Conservation (phyloP, 2,113 vertebrate species). For the Ondatra zibethicus region DNA sequence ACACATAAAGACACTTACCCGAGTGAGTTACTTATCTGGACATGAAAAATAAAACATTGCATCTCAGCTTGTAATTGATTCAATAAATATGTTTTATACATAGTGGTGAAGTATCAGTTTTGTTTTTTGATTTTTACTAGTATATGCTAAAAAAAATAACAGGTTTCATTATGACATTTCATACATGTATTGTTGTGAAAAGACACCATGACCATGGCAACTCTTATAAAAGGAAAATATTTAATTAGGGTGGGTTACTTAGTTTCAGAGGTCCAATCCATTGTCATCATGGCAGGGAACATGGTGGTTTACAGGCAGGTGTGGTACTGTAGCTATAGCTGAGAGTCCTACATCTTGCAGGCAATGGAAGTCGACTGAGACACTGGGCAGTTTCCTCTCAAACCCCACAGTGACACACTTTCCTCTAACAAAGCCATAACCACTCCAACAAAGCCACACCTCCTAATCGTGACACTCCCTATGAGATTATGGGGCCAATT, state of each 20-base stretch:
- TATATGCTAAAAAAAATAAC: not conserved
- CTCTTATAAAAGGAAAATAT: not conserved
- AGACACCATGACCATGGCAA: not conserved
- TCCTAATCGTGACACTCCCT: not conserved
- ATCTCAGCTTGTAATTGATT: not conserved
- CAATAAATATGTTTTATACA: not conserved
- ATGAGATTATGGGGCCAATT: not conserved
- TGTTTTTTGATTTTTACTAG: not conserved
- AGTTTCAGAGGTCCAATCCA: not conserved
- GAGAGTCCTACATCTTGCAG: not conserved
- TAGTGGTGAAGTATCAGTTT: not conserved
- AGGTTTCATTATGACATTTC: not conserved
- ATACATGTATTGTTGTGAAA: not conserved
- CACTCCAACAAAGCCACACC: not conserved
- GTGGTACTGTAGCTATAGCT: not conserved
- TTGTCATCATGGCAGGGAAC: not conserved
- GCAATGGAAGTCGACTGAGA: not conserved
- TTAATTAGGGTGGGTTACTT: not conserved
- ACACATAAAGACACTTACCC: not conserved
- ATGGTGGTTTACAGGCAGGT: not conserved
- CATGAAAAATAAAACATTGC: not conserved
- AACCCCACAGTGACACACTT: not conserved
- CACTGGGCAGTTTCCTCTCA: not conserved
- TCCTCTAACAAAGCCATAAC: not conserved
- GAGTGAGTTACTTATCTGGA: not conserved